These are phyloP conservation scores for Nesogale talazaci DNA, from an alignment of 2,113 vertebrate genomes.

Conservation along the genomic window DNA sequence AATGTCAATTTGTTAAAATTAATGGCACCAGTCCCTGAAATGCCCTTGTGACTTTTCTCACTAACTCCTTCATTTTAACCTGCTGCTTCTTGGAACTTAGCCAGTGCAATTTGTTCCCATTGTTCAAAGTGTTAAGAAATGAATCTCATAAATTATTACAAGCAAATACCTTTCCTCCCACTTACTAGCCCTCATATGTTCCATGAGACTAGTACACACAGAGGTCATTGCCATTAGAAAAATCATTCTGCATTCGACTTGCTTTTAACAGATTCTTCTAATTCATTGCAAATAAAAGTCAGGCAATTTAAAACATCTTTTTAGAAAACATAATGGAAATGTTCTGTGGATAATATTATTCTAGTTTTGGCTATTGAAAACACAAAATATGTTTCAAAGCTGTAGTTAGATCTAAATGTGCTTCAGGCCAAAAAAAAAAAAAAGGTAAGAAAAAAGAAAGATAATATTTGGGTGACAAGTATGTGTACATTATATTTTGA, in stretches of 20 bases:
- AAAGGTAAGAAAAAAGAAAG: neutral
- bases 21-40: neutral
- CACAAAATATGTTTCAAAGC: neutral
- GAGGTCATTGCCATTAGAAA: neutral
- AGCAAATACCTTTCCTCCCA: neutral
- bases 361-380: neutral
- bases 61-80: neutral
- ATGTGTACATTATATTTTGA: neutral
- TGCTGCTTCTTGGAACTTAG: neutral
- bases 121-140: neutral
- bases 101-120: neutral
- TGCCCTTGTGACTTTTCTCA: neutral
- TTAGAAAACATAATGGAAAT: neutral
- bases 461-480: neutral
- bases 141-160: neutral
- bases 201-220: neutral
- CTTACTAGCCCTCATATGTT: neutral
- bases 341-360: neutral
- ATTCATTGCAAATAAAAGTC: slow-evolving; percentile 17
- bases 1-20: neutral
- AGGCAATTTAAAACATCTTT: neutral
- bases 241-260: neutral
- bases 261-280: neutral
- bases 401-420: neutral
- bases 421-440: neutral